These are phyloP conservation scores for Phragmatobia fuliginosa DNA, from an alignment of 2,888 invertebrate genomes.

Conservation along the genomic window DNA sequence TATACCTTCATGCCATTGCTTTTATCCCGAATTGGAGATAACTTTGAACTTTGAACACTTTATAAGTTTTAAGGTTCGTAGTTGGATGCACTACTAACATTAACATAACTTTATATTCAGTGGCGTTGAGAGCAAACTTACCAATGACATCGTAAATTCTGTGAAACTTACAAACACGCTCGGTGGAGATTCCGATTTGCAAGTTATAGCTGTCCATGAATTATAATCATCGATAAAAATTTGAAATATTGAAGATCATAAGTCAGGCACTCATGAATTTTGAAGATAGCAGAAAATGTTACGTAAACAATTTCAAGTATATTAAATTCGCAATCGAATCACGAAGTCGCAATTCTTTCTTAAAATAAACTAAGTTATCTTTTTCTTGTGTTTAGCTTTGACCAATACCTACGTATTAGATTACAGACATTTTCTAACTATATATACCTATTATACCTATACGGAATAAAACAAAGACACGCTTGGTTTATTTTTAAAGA, in stretches of 20 bases:
- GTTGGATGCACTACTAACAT: conserved; percentile 74
- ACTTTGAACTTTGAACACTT: conserved; percentile 74
- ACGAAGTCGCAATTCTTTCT: neutral
- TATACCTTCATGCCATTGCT: conserved; percentile 52
- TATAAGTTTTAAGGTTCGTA: conserved; percentile 78
- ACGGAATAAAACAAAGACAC: no score
- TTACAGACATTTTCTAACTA: no score
- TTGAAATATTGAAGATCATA: conserved; percentile 52
- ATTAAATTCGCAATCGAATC: neutral
- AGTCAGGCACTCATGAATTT: conserved; percentile 21
- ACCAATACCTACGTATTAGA: no score
- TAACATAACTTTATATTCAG: conserved; percentile 85
- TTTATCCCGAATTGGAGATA: conserved; percentile 68
- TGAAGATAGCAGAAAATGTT: conserved; percentile 9
- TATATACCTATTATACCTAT: no score
- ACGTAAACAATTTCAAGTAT: conserved; percentile 5
- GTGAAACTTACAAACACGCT: conserved; percentile 79
- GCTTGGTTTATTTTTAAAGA: no score
- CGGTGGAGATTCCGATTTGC: conserved; percentile 76
- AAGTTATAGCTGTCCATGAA: conserved; percentile 76
- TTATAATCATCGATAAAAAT: conserved; percentile 61
- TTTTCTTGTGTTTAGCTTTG: no score
- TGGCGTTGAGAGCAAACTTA: conserved; percentile 76
- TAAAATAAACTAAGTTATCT: neutral
- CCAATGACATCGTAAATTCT: conserved; percentile 82